A percentile compares a stretch with the other conserved stretches of the same genome.
phyloP scores from a whole-genome alignment of 2,113 vertebrate species.

The Climacteris rufus region DNA sequence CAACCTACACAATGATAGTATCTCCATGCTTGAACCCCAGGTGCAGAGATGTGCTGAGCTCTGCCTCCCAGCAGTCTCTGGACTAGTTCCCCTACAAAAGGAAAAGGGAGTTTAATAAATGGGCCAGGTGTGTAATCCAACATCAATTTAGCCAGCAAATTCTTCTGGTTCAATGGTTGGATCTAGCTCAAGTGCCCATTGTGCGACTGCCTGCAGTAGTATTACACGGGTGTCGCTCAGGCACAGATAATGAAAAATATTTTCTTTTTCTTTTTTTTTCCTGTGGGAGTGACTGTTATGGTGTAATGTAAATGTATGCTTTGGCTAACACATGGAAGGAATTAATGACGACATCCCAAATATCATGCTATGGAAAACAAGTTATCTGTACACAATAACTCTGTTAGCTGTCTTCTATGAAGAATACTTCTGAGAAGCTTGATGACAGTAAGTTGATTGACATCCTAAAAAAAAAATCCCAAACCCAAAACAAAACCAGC shows the following conservation, averaged over 20 bases:
- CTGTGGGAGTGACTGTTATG: not conserved
- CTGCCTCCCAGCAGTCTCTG: not conserved
- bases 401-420: constrained; percentile 4
- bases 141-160: constrained; percentile 42
- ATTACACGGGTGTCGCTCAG: constrained; percentile 43
- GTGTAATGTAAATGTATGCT: not conserved
- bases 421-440: constrained; percentile 33
- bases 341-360: constrained; percentile 21
- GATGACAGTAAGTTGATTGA: constrained; percentile 61
- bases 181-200: constrained; percentile 44
- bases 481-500: constrained; percentile 15
- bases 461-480: not conserved
- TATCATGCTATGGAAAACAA: constrained; percentile 7
- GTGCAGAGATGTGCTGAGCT: not conserved
- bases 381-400: constrained; percentile 16
- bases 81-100: constrained; percentile 19
- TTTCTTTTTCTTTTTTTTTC: not conserved
- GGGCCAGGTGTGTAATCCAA: constrained; percentile 28
- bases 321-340: not conserved
- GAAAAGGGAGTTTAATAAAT: constrained; percentile 12
- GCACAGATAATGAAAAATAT: constrained; percentile 49
- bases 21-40: not conserved
- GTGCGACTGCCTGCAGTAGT: constrained; percentile 19
- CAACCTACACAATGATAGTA: not conserved
- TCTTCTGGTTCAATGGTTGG: constrained; percentile 54